Conservation (phyloP, 37 sponge, comb jelly and placozoan genomes). For the Haliclona indistincta region DNA sequence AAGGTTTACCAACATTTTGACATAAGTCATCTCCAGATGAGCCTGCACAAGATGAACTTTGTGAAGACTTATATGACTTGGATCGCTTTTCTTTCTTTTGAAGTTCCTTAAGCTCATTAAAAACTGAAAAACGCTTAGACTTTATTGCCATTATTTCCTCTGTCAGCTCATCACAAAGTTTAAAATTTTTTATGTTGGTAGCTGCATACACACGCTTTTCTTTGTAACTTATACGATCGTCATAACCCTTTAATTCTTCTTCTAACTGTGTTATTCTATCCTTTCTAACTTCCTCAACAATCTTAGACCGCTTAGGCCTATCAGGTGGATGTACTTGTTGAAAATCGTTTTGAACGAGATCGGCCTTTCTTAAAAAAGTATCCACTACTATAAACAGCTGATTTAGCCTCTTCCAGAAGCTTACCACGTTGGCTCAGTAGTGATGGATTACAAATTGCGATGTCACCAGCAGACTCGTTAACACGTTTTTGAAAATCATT, state of each 20-base stretch:
- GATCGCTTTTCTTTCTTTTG: neutral
- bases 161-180: slow-evolving; percentile 21
- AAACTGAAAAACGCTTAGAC: slow-evolving; percentile 3
- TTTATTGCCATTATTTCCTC: slow-evolving; percentile 22
- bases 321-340: neutral
- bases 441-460: slow-evolving; percentile 6
- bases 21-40: no score
- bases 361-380: slow-evolving; percentile 9
- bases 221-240: slow-evolving; percentile 5
- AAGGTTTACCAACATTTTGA: no score
- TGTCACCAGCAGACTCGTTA: slow-evolving; percentile 10
- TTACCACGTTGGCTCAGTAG: neutral
- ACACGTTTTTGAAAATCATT: slow-evolving; percentile 24
- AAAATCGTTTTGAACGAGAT: neutral
- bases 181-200: slow-evolving; percentile 11
- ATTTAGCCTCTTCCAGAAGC: neutral
- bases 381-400: neutral
- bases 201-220: neutral
- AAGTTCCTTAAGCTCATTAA: slow-evolving; percentile 2
- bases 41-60: no score
- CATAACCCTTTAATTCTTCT: slow-evolving; percentile 1
- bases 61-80: neutral
- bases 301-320: slow-evolving; percentile 9
- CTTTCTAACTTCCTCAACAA: neutral
- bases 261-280: slow-evolving; percentile 13